Evolutionary conservation across 2,888 invertebrate species (phyloP), one percentile per base, ranked within the genome.

Genomic region (Scaptodrosophila latifasciaeformis): DNA sequence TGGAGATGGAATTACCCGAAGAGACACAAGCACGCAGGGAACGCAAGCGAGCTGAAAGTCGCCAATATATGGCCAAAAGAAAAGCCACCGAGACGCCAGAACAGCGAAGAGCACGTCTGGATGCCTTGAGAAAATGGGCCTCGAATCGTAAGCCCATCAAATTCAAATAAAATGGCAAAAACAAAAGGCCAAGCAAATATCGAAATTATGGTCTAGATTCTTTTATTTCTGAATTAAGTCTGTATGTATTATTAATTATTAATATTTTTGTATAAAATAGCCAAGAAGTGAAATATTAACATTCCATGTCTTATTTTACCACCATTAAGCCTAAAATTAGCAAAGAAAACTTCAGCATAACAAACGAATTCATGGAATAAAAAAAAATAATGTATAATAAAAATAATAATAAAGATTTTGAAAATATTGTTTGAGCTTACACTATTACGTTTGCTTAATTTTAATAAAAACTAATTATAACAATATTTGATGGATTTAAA

Each of bases 161-260:
- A 19, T 55, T 61, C 13, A 6, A 18, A 12, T 56, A 48, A 47
- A 37, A 39, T 19, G 4, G n/a, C n/a, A n/a, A 48, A 35, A 43
- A 27, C 24, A 30, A 29, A 37, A 27, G 35, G 31, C 18, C n/a
- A n/a, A n/a, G n/a, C 39, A 49, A 42, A 34, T 2, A 30, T 40
- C 34, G 27, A 35, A 45, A 21, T 31, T 39, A 27, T 51, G 35
- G 63, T 68, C 54, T 67, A 59, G 59, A 49, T 9, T 57, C 62
- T 55, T 59, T 63, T 47, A 46, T 30, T 44, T 47, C 53, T 19
- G 19, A 9, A 37, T 39, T 49, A 24, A 34, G 53, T n/a, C n/a
- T n/a, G n/a, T n/a, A n/a, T n/a, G n/a, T n/a, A n/a, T n/a, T n/a
- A n/a, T n/a, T n/a, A n/a, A n/a, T n/a, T n/a, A n/a, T n/a, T n/a